Percentiles rank a stretch among this genome's conserved stretches.
Conservation (phyloP, 2,113 vertebrate genomes). For the Syngnathus typhle region DNA sequence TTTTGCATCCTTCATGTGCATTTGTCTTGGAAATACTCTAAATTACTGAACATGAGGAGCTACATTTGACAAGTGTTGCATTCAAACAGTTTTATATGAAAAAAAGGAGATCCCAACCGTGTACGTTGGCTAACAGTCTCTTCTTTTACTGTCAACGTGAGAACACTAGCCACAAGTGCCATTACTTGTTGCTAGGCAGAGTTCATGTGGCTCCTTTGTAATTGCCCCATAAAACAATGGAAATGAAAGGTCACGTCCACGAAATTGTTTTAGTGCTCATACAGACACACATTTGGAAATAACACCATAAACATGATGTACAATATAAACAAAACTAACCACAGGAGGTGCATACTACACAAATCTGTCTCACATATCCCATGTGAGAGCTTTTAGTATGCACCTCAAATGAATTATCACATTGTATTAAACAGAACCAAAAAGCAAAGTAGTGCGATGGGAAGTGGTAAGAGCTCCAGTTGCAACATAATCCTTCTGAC, state of each 20-base stretch:
- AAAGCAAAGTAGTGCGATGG: conserved; percentile 19
- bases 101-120: background rate
- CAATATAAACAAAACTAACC: background rate
- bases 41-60: too few relatives aligned
- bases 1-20: too few relatives aligned
- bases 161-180: background rate
- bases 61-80: too few relatives aligned
- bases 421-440: background rate
- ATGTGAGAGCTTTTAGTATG: background rate
- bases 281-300: background rate
- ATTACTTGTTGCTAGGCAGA: background rate
- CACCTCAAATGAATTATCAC: background rate
- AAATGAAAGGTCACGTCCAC: background rate
- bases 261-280: background rate
- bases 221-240: background rate
- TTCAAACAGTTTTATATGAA: background rate
- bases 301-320: background rate
- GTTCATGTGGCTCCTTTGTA: background rate
- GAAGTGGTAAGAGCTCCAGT: background rate
- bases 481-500: conserved; percentile 30
- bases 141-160: background rate
- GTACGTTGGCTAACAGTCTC: background rate
- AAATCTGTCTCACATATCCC: too few relatives aligned
- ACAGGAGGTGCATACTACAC: too few relatives aligned
- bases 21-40: too few relatives aligned